A percentile compares a stretch with the other conserved stretches of the same genome.
Evolutionary conservation across 1,140 invertebrate genomes (phyloP).

Genomic region (Coptotermes formosanus): DNA sequence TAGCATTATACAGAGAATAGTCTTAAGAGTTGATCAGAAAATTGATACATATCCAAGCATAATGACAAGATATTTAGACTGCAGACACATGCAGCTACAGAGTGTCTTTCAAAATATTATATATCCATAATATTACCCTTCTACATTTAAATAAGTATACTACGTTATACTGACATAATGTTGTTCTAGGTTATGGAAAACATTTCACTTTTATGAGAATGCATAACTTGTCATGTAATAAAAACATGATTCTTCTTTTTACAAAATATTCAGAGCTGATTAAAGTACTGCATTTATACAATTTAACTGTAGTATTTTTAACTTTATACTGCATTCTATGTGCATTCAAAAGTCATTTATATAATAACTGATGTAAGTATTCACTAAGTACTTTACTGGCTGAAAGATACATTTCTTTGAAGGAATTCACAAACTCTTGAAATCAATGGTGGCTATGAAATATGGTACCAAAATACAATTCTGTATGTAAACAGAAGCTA

Average conservation of each 20-base stretch:
- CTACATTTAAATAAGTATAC: not conserved
- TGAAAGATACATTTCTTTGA: not conserved
- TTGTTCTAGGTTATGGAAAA: not conserved
- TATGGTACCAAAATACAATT: conserved; percentile 1
- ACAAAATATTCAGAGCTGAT: not conserved
- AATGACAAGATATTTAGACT: not conserved
- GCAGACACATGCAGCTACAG: not conserved
- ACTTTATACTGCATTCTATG: not conserved
- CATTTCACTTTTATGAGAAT: not conserved
- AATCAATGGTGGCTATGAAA: not conserved
- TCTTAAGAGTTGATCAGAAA: not conserved
- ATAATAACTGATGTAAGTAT: conserved; percentile 10
- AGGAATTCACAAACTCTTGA: not conserved
- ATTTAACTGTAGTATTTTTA: not conserved
- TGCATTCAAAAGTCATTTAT: not conserved
- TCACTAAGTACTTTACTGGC: not conserved
- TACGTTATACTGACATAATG: not conserved
- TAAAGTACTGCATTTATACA: not conserved
- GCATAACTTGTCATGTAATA: conserved; percentile 1
- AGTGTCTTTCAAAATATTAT: conserved; percentile 5
- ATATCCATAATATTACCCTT: not conserved
- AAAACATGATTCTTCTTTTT: not conserved
- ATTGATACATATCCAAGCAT: not conserved
- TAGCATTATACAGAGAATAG: not conserved
- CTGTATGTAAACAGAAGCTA: not conserved